Evolutionary conservation across 2,888 invertebrate genomes (phyloP).

Genomic region (Apocheima hispidaria): DNA sequence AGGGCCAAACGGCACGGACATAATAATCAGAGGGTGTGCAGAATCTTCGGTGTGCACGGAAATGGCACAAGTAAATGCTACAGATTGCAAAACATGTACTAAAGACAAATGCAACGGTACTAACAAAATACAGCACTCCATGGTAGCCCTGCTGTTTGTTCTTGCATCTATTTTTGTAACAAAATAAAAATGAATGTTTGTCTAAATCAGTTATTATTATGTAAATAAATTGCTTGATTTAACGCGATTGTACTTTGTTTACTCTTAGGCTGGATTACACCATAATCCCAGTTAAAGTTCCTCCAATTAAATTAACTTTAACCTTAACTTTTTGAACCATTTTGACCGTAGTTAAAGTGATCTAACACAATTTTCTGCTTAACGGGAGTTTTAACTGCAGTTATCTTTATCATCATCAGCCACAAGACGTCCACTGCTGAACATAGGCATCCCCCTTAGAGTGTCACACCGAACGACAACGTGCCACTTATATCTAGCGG

Average conservation of each 20-base stretch:
- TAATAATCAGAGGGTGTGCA: slow-evolving; percentile 40
- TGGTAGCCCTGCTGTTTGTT: slow-evolving; percentile 6
- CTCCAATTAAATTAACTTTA: too few relatives aligned
- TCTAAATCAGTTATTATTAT: neutral
- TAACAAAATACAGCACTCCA: slow-evolving; percentile 15
- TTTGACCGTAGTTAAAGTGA: too few relatives aligned
- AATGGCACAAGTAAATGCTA: slow-evolving; percentile 1
- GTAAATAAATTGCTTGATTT: slow-evolving; percentile 1
- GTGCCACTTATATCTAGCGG: too few relatives aligned
- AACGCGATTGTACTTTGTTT: neutral
- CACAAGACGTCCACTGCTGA: too few relatives aligned
- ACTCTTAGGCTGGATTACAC: too few relatives aligned
- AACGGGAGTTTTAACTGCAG: too few relatives aligned
- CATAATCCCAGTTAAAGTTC: too few relatives aligned
- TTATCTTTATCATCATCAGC: too few relatives aligned
- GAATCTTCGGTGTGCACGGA: neutral
- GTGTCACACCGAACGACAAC: too few relatives aligned
- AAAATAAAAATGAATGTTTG: neutral
- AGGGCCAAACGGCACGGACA: slow-evolving; percentile 28
- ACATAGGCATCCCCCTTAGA: too few relatives aligned
- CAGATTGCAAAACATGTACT: slow-evolving; percentile 46
- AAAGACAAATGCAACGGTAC: slow-evolving; percentile 53
- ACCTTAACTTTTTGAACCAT: too few relatives aligned
- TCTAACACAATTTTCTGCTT: too few relatives aligned
- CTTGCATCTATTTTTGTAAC: neutral